Evolutionary conservation across 1,140 invertebrate species (phyloP).

Genomic region (Ooceraea biroi): DNA sequence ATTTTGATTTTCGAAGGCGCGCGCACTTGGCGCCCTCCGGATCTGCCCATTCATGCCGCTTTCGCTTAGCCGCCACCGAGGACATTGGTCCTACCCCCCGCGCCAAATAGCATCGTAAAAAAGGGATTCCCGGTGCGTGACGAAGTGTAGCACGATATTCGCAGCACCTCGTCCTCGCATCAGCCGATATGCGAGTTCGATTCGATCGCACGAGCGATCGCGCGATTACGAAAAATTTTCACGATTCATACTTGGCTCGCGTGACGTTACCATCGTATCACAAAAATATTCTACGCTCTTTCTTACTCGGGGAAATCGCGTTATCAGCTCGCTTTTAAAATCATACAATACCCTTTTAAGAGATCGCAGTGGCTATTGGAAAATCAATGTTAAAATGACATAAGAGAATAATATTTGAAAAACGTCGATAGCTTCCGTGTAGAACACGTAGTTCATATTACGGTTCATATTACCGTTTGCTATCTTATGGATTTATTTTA

Average conservation of each 20-base stretch:
- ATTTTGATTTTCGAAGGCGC: conserved; percentile 86
- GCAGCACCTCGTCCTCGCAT: no score
- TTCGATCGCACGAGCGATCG: no score
- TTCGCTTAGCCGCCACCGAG: conserved; percentile 35
- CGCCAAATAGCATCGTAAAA: background rate
- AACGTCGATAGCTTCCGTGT: conserved; percentile 21
- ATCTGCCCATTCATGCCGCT: conserved; percentile 79
- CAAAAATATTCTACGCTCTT: no score
- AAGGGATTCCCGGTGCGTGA: no score
- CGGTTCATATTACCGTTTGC: background rate
- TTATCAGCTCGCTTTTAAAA: background rate
- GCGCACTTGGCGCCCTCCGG: conserved; percentile 79
- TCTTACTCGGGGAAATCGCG: background rate
- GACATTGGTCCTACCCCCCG: conserved; percentile 62
- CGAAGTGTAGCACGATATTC: no score
- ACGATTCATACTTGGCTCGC: background rate
- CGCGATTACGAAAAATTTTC: background rate
- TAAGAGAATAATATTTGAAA: background rate
- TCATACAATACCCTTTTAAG: no score
- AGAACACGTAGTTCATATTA: conserved; percentile 50
- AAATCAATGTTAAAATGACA: background rate
- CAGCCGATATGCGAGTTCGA: no score
- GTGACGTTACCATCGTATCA: no score
- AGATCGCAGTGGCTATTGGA: no score
- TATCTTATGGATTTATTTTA: conserved; percentile 58